Evolutionary conservation across 1,140 invertebrate species (phyloP), one percentile per base, ranked within the genome.

Genomic region (Euwallacea similis): DNA sequence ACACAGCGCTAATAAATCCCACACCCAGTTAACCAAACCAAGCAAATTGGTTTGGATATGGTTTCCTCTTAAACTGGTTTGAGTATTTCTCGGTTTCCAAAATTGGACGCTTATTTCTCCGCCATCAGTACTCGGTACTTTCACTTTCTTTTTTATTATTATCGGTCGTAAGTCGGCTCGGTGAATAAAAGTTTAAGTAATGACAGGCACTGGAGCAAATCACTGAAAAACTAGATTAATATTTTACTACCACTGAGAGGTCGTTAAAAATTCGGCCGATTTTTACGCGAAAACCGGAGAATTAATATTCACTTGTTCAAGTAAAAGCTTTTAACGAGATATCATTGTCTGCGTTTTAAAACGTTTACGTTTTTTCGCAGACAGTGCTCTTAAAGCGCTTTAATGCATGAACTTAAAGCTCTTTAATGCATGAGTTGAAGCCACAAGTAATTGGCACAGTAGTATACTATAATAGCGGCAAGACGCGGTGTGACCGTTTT

Each of bases 51-150:
- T n/a, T 66, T 66, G 16, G 64, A 42, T 50, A 66, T 50, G 64
- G 64, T 66, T 66, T 66, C 64, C n/a, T 66, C 47, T 65, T 66
- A 55, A 66, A 66, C 64, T 66, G 47, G 64, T 66, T 66, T 66
- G 53, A 46, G 33, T 21, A 47, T 33, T 47, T 50, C 47, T 55
- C 43, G 53, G 64, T 66, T 66, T 66, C 64, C 64, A 55, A 66
- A 66, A 66, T 66, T 42, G 47, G 64, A 66, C 21, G 64, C 50
- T 66, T 50, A 15, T 50, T 55, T 50, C 64, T 47, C 11, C 50
- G 47, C 13, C 7, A 10, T 41, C 7, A 10, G 13, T 13, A 13
- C 46, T 50, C 46, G 10, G 21, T 16, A 66, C 64, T 66, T 66
- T 66, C 64, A 66, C 64, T 66, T 66, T 66, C 64, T 66, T 66